Evolutionary conservation across 2,888 invertebrate genomes (phyloP).

Genomic region (Teleiodes luculella): DNA sequence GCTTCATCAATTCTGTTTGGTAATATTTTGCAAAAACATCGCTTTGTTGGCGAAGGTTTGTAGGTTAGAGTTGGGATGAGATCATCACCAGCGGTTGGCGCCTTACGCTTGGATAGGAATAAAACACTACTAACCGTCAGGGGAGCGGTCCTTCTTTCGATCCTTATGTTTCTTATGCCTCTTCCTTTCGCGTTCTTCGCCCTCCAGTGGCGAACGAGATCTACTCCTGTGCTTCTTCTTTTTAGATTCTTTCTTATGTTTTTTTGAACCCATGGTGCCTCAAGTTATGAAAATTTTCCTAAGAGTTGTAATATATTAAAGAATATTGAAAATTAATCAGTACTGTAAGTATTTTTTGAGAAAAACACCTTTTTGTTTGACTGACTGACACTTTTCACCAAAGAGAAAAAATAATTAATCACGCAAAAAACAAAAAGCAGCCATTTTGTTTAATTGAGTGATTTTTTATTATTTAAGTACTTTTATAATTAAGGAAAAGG

Average conservation of each 20-base stretch:
- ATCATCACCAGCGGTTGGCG: constrained; percentile 50
- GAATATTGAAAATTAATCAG: neutral
- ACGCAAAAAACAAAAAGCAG: too few relatives aligned
- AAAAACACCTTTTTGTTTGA: neutral
- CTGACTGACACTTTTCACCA: neutral
- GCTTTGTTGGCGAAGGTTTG: constrained; percentile 2
- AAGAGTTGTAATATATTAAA: neutral
- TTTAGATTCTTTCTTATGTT: constrained; percentile 83
- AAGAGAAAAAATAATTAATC: too few relatives aligned
- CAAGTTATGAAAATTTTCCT: neutral
- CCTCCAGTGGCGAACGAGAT: constrained; percentile 76
- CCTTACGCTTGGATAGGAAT: constrained; percentile 27
- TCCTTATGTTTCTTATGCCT: constrained; percentile 77
- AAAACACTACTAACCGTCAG: constrained; percentile 74
- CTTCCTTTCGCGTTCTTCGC: constrained; percentile 77
- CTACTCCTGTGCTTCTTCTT: constrained; percentile 82
- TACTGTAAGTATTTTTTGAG: neutral
- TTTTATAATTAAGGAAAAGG: too few relatives aligned
- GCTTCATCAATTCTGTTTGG: constrained; percentile 5
- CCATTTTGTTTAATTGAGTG: too few relatives aligned
- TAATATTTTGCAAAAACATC: neutral
- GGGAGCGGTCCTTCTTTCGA: constrained; percentile 72
- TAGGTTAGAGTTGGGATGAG: constrained; percentile 22
- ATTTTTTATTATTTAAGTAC: neutral
- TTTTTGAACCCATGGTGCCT: constrained; percentile 83